phyloP scores from a whole-genome alignment of 2,888 invertebrate species.

The Clostera curtula region DNA sequence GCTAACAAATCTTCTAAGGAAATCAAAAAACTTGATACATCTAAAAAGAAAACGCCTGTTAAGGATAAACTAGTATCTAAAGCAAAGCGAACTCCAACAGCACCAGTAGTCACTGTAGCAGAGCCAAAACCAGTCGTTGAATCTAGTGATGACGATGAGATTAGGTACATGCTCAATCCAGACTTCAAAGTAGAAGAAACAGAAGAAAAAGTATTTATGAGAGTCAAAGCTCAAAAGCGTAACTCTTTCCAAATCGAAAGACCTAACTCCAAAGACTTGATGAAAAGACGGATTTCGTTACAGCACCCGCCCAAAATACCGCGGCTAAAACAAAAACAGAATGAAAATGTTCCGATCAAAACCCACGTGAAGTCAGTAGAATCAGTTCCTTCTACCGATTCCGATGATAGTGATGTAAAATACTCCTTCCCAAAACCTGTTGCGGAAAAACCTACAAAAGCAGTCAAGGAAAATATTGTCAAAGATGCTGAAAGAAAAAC shows the following conservation, averaged over 20 bases:
- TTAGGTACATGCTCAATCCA: conserved; percentile 64
- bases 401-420: conserved; percentile 63
- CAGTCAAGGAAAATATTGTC: conserved; percentile 17
- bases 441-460: conserved; percentile 23
- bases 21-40: conserved; percentile 22
- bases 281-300: conserved; percentile 51
- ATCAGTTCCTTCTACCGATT: conserved; percentile 43
- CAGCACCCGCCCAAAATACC: conserved; percentile 58
- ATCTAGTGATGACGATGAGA: conserved; percentile 57
- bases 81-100: conserved; percentile 34
- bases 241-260: conserved; percentile 58
- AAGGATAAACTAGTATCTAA: conserved; percentile 34
- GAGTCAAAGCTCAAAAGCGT: conserved; percentile 52
- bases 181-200: conserved; percentile 40
- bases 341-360: conserved; percentile 33
- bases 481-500: conserved; percentile 25
- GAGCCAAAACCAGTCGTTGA: conserved; percentile 27
- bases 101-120: conserved; percentile 15
- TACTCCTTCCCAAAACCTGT: conserved; percentile 56
- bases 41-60: conserved; percentile 39
- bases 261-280: conserved; percentile 54
- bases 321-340: conserved; percentile 44
- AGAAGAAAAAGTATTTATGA: conserved; percentile 50
- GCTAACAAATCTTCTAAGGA: conserved; percentile 26
- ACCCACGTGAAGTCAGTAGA: conserved; percentile 29